Base-by-base conservation (phyloP, 2,113 vertebrate genomes). In the Crypturellus undulatus region DNA sequence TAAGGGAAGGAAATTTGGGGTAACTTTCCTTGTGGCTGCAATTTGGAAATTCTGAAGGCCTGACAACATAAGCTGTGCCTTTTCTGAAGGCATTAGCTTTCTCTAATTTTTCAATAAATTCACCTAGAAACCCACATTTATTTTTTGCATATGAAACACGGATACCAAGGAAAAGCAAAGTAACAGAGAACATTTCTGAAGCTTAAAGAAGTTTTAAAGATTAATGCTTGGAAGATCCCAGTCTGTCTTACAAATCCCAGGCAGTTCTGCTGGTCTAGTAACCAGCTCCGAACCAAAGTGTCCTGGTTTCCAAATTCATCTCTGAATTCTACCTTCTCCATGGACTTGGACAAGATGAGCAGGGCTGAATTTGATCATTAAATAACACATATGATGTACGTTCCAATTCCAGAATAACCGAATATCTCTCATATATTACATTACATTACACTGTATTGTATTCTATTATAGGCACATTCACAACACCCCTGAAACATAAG, bases 21-120 rank as follows among this genome's bases (percentile, higher is more conserved):
- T 89, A 92, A 2, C 52, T 86, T 67, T 62, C 70, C 62, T 90
- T 70, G 87, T 91, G 87, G 78, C 81, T 92, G 83, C 81, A 89
- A 47, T 63, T 65, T 84, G 81, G 49, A 84, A 93, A 79, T 78
- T 78, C 80, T 8, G 0, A 77, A 87, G 83, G 86, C 77, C 65
- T 91, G 52, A 9, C 0, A 0, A 75, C 73, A 93, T 54, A 56
- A 73, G 75, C 63, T 72, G n/a, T 45, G n/a, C 34, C 49, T 89
- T 58, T 30, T 49, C 67, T 89, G 32, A 76, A 75, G 36, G 49
- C 49, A 49, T 49, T 49, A 22, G 49, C 21, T 49, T 49, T 49
- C 49, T 49, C 49, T 49, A 49, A 49, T 68, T 83, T 81, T 78
- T 71, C 83, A 78, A 25, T 59, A 67, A 75, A 70, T 38, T 89